phyloP scores from a whole-genome alignment of 1,140 invertebrate genomes.

The Meloidogyne hapla region DNA sequence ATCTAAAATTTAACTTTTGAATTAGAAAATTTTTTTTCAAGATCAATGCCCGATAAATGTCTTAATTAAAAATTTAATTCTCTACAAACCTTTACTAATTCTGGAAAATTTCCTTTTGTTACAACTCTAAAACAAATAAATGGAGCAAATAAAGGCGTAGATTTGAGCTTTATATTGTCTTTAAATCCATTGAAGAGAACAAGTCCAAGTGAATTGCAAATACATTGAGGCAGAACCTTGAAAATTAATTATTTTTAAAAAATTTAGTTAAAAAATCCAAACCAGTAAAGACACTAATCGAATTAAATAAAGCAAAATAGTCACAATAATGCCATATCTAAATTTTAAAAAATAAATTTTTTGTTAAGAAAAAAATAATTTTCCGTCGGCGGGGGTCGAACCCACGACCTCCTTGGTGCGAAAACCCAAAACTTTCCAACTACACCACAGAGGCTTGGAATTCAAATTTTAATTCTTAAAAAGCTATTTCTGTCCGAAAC shows the following conservation, averaged over 20 bases:
- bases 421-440: no score
- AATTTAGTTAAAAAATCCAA: neutral
- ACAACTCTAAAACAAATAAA: slow-evolving; percentile 93
- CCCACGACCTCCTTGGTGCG: neutral
- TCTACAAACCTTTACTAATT: slow-evolving; percentile 73
- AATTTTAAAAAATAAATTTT: slow-evolving; percentile 25
- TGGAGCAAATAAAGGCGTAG: slow-evolving; percentile 79
- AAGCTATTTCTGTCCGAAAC: no score
- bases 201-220: slow-evolving; percentile 87
- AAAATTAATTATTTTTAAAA: neutral
- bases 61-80: slow-evolving; percentile 6
- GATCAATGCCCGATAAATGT: slow-evolving; percentile 8
- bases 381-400: neutral
- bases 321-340: slow-evolving; percentile 58
- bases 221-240: slow-evolving; percentile 72
- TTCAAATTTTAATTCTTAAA: no score
- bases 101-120: slow-evolving; percentile 88
- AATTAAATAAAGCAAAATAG: slow-evolving; percentile 76
- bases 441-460: no score
- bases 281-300: slow-evolving; percentile 77
- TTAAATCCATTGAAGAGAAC: slow-evolving; percentile 91
- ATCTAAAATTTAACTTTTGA: slow-evolving; percentile 66
- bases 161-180: slow-evolving; percentile 83
- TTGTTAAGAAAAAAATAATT: neutral
- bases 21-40: slow-evolving; percentile 9